Evolutionary conservation across 1,140 invertebrate species (phyloP).

Genomic region (Mactra quadrangularis): DNA sequence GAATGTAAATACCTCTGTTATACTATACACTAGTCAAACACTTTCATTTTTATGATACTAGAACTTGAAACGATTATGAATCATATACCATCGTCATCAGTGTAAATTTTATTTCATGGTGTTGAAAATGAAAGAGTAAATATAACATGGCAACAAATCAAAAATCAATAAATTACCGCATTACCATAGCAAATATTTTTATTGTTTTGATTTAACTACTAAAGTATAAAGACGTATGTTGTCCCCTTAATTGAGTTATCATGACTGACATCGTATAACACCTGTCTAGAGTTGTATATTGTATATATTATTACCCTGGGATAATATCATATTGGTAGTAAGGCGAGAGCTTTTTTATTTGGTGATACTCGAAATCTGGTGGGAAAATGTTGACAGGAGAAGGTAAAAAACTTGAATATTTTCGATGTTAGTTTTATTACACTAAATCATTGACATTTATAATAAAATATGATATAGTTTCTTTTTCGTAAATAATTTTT

Average conservation of each 20-base stretch:
- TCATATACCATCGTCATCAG: constrained; percentile 7
- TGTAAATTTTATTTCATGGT: constrained; percentile 3
- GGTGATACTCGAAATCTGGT: too few relatives aligned
- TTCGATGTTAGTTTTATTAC: too few relatives aligned
- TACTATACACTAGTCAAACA: too few relatives aligned
- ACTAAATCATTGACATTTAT: too few relatives aligned
- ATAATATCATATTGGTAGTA: too few relatives aligned
- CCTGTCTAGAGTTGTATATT: constrained; percentile 5
- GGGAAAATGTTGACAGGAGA: too few relatives aligned
- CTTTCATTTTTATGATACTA: not conserved
- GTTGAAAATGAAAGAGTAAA: constrained; percentile 29
- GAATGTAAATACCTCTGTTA: too few relatives aligned
- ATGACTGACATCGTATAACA: constrained; percentile 10
- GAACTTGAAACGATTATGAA: constrained; percentile 20
- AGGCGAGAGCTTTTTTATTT: too few relatives aligned
- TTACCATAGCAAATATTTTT: constrained; percentile 35
- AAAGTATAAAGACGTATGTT: constrained; percentile 27
- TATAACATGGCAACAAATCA: constrained; percentile 39
- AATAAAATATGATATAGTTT: too few relatives aligned
- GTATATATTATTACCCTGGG: too few relatives aligned
- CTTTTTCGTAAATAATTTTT: too few relatives aligned
- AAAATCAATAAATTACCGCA: constrained; percentile 46
- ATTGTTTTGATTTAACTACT: constrained; percentile 14
- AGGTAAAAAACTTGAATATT: too few relatives aligned
- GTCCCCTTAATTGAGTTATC: constrained; percentile 41